phyloP scores from a whole-genome alignment of 2,888 invertebrate species.

The Aplocera efformata region DNA sequence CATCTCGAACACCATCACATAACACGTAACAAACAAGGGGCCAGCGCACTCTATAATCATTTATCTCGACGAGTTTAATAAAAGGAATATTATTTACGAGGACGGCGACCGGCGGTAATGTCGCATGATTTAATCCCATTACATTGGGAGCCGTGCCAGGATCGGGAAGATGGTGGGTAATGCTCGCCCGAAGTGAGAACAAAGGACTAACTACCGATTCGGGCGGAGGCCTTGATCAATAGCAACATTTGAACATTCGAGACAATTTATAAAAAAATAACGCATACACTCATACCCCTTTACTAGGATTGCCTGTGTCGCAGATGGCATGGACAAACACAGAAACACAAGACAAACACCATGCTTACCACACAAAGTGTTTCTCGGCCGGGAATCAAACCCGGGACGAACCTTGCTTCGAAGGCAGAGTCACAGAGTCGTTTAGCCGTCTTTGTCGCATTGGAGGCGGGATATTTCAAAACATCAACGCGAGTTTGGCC shows the following conservation, averaged over 20 bases:
- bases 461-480: too few species aligned
- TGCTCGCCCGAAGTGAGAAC: constrained; percentile 11
- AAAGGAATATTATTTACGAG: constrained; percentile 79
- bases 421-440: too few species aligned
- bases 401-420: too few species aligned
- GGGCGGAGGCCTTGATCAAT: background rate
- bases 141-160: constrained; percentile 67
- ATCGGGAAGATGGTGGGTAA: constrained; percentile 24
- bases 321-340: too few species aligned
- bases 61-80: constrained; percentile 79
- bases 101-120: constrained; percentile 62
- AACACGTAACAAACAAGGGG: constrained; percentile 57
- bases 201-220: constrained; percentile 5
- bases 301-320: too few species aligned
- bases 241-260: constrained; percentile 16
- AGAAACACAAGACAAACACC: too few species aligned
- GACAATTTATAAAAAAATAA: constrained; percentile 32
- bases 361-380: too few species aligned
- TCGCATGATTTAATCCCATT: constrained; percentile 79
- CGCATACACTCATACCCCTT: too few species aligned
- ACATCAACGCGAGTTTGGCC: too few species aligned
- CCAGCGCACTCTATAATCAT: constrained; percentile 74
- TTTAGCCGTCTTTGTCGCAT: too few species aligned
- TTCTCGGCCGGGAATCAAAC: too few species aligned
- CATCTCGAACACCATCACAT: constrained; percentile 36